Evolutionary conservation across 2,113 vertebrate species (phyloP), one percentile per base, ranked within the genome.

Genomic region (Barbus barbus): DNA sequence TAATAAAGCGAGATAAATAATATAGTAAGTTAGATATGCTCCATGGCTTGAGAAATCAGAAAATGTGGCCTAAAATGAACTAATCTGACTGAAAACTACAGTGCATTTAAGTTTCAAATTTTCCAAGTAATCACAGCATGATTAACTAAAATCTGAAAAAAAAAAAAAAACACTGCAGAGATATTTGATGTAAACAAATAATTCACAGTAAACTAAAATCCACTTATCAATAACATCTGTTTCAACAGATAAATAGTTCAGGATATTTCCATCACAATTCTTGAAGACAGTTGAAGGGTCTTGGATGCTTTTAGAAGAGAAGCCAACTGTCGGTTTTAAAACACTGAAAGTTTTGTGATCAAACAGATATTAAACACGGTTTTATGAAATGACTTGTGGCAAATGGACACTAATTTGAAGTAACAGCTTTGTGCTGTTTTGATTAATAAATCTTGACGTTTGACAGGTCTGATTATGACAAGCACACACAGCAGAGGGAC

Each of bases 1-100:
- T 67, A 80, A 65, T 80, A 80, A 80, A 80, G 78, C 22, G 18
- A 46, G 61, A 80, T 26, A 65, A 79, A 80, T 80, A 80, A 16
- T 48, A 75, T 31, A 31, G 5, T 33, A 3, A 24, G 48, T 12
- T 33, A 24, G 75, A 26, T 11, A n/a, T 46, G 78, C 24, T 22
- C 60, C 16, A 9, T 28, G 77, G n/a, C 56, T 26, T 28, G n/a
- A 67, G 28, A 67, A 67, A 48, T 5, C 78, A 67, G 44, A 67
- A 48, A 63, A 24, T 22, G 58, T 79, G 58, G 77, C 58, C 58
- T 46, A 46, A 79, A 60, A 24, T 79, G 77, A 79, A 80, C 60
- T 60, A 80, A 22, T 11, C 60, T 31, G 58, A 80, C 58, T 31
- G 36, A 36, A 65, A 5, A 22, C 60, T 5, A 20, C 7, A 24